A percentile compares a stretch with the other conserved stretches of the same genome.
These are phyloP conservation scores for Pteropus rufus DNA, from an alignment of 2,797 vertebrate species.

Conservation along the genomic window DNA sequence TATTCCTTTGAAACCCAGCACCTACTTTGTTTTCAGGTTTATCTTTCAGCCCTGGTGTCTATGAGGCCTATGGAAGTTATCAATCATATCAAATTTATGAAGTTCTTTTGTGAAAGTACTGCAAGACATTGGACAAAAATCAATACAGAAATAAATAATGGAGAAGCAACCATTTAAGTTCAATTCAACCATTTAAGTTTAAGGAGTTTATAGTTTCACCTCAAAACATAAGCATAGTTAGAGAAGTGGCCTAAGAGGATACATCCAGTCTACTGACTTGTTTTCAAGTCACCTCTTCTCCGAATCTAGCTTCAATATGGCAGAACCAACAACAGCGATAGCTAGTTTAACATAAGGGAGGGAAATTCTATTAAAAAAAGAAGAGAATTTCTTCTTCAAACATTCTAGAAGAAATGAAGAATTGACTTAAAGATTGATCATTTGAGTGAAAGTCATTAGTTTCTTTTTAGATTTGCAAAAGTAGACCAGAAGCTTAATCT, in stretches of 20 bases:
- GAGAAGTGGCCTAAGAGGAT: background rate
- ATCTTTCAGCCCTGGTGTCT: constrained; percentile 40
- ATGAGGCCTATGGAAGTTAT: constrained; percentile 31
- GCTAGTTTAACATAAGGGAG: background rate
- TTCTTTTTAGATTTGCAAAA: background rate
- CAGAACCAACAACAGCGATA: background rate
- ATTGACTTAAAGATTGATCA: background rate
- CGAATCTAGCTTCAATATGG: background rate
- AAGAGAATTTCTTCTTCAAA: background rate
- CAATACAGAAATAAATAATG: constrained; percentile 58
- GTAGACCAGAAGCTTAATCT: background rate
- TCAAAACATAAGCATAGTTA: background rate
- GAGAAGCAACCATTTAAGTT: constrained; percentile 37
- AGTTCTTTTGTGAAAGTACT: background rate
- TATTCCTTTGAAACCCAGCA: constrained; percentile 18
- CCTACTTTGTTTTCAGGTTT: constrained; percentile 29
- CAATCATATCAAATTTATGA: constrained; percentile 39
- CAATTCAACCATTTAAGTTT: constrained; percentile 29
- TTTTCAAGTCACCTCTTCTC: background rate
- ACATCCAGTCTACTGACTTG: background rate
- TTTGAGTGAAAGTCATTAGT: background rate
- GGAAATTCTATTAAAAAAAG: background rate
- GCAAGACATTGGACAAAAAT: constrained; percentile 55
- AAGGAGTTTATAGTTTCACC: constrained; percentile 58
- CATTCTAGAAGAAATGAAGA: background rate